phyloP scores from a whole-genome alignment of 2,888 invertebrate species.

The Megastigmus dorsalis region DNA sequence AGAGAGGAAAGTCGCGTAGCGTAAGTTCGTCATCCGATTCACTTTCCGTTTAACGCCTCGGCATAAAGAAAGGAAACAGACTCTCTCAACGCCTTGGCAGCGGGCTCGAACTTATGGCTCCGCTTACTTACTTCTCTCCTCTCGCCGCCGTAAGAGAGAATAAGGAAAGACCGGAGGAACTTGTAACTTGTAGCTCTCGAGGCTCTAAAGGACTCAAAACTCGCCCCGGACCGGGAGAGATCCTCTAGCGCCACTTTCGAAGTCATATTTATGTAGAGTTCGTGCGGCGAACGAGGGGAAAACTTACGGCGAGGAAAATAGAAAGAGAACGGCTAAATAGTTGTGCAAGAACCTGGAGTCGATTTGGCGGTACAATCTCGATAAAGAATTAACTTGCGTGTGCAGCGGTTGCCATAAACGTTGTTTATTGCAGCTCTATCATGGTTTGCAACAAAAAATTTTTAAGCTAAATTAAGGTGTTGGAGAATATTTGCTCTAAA shows the following conservation, averaged over 20 bases:
- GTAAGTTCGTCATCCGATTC: constrained; percentile 52
- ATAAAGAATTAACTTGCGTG: constrained; percentile 8
- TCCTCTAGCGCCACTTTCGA: constrained; percentile 58
- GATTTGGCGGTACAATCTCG: background rate
- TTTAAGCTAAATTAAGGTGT: too few species aligned
- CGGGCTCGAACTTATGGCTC: constrained; percentile 47
- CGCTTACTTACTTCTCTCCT: too few species aligned
- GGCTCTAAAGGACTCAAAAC: constrained; percentile 23
- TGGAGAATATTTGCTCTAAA: too few species aligned
- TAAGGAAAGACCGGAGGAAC: constrained; percentile 53
- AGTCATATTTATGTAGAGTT: constrained; percentile 65
- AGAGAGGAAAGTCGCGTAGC: constrained; percentile 33
- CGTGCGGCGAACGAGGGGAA: constrained; percentile 26
- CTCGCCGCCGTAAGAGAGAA: constrained; percentile 11
- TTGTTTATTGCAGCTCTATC: too few species aligned
- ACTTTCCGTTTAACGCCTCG: constrained; percentile 51
- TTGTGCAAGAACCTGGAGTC: constrained; percentile 29
- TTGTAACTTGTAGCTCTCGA: constrained; percentile 55
- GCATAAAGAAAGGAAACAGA: constrained; percentile 15
- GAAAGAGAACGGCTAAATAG: constrained; percentile 36
- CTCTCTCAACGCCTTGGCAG: too few species aligned
- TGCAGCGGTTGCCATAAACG: too few species aligned
- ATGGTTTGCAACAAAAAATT: too few species aligned
- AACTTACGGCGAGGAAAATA: constrained; percentile 12
- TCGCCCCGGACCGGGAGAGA: constrained; percentile 35